phyloP scores from a whole-genome alignment of 2,888 invertebrate genomes.

The Nomada flava region DNA sequence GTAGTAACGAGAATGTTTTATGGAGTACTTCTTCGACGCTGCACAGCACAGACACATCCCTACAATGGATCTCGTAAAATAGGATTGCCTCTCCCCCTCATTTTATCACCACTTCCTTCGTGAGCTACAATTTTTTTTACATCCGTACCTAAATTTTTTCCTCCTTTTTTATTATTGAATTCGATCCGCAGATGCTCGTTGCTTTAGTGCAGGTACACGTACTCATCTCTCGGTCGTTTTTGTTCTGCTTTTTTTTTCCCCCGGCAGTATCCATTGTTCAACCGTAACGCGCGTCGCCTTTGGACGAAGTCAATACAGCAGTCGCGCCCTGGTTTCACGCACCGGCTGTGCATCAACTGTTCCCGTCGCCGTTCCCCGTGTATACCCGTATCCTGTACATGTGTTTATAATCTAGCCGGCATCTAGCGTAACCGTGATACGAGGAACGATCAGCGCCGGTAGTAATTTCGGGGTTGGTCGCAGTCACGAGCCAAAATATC shows the following conservation, averaged over 20 bases:
- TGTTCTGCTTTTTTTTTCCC: not conserved
- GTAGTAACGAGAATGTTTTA: slow-evolving; percentile 46
- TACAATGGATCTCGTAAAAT: slow-evolving; percentile 40
- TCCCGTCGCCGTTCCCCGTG: not conserved
- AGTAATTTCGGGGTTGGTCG: slow-evolving; percentile 73
- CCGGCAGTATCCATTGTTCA: slow-evolving; percentile 32
- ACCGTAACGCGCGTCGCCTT: slow-evolving; percentile 42
- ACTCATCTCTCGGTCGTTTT: not conserved
- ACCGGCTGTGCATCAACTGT: slow-evolving; percentile 17
- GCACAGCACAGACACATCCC: slow-evolving; percentile 21
- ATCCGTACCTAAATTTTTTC: not conserved
- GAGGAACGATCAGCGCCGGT: slow-evolving; percentile 65
- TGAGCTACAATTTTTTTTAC: slow-evolving; percentile 4
- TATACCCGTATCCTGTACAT: slow-evolving; percentile 5
- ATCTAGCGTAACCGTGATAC: slow-evolving; percentile 49
- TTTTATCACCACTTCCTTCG: slow-evolving; percentile 43
- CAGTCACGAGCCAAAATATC: slow-evolving; percentile 73
- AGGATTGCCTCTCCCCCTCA: slow-evolving; percentile 13
- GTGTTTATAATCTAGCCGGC: slow-evolving; percentile 63
- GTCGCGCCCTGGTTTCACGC: slow-evolving; percentile 8
- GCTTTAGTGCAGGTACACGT: not conserved
- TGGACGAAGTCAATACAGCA: slow-evolving; percentile 15
- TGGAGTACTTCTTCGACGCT: slow-evolving; percentile 13
- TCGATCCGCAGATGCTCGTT: not conserved
- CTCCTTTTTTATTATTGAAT: slow-evolving; percentile 11